These are phyloP conservation scores for Chunga burmeisteri DNA, from an alignment of 2,113 vertebrate genomes.

Conservation along the genomic window DNA sequence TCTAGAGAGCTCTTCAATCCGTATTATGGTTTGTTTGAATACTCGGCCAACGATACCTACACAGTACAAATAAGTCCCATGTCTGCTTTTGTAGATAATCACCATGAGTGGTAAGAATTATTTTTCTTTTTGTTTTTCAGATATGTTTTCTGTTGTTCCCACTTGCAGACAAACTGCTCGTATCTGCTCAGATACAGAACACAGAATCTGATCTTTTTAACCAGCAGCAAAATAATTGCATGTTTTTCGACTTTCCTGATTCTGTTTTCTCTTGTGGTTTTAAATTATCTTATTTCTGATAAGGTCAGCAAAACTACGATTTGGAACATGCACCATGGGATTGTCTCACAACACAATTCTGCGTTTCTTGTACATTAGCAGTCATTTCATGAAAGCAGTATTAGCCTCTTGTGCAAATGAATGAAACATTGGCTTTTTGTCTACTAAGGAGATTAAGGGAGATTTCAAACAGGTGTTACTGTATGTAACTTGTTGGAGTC, in stretches of 20 bases:
- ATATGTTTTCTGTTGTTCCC: background rate
- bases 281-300: slow-evolving; percentile 37
- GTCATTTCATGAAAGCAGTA: background rate
- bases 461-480: background rate
- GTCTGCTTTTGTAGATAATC: slow-evolving; percentile 99
- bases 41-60: slow-evolving; percentile 98
- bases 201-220: background rate
- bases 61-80: slow-evolving; percentile 99
- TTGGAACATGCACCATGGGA: background rate
- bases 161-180: background rate
- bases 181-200: background rate
- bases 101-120: slow-evolving; percentile 92
- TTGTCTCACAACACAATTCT: background rate
- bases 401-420: background rate
- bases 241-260: background rate
- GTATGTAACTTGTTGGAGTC: background rate
- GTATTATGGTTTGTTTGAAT: slow-evolving; percentile 98
- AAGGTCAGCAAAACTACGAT: slow-evolving; percentile 30
- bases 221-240: background rate
- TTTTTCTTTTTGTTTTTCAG: background rate
- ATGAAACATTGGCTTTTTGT: background rate
- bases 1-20: slow-evolving; percentile 98
- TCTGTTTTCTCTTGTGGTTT: slow-evolving; percentile 12
- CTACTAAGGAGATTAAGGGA: background rate
- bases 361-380: background rate